Base-by-base conservation (phyloP, 2,113 vertebrate genomes). In the Poeciliopsis retropinna region DNA sequence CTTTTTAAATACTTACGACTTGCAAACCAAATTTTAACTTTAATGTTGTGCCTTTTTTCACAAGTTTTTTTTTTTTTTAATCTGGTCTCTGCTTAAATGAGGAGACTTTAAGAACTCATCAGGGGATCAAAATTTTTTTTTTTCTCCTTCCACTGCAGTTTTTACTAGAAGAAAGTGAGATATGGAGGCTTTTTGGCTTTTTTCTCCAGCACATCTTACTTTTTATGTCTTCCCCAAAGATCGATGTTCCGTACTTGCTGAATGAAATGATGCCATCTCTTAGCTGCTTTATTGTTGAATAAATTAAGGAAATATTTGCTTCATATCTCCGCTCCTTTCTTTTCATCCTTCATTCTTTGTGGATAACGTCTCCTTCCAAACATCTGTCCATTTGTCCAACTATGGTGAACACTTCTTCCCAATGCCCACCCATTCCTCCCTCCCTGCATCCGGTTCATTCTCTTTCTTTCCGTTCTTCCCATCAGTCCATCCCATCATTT, bases 401-500 rank as follows among this genome's bases (percentile, higher is more conserved):
- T 54, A 27, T 67, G 9, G 51, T 57, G 19, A 57, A 57, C 25
- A 25, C 19, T 54, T 62, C 61, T 7, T 61, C 54, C 29, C 15
- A 19, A n/a, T 34, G 28, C 71, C 60, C 66, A 60, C 47, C 67
- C 63, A n/a, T 76, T 76, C 72, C 37, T 82, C 78, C 28, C 72
- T 73, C 78, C 62, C 32, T 71, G 74, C 31, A 32, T 74, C 70
- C 44, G 81, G 67, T 83, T 76, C 80, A 69, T 71, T 71, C 28
- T 62, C 73, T 79, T 11, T 29, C 72, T 30, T 61, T 76, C 8
- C n/a, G 68, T 30, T 61, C 0, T 63, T 73, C 60, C 76, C 74
- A 44, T 86, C 75, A 75, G 75, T 82, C 70, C 78, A 64, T 81
- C 82, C 84, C 80, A 80, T 88, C 79, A 72, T 80, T 64, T 67